These are phyloP conservation scores for Cactoblastis cactorum DNA, from an alignment of 2,888 invertebrate species.

Conservation along the genomic window DNA sequence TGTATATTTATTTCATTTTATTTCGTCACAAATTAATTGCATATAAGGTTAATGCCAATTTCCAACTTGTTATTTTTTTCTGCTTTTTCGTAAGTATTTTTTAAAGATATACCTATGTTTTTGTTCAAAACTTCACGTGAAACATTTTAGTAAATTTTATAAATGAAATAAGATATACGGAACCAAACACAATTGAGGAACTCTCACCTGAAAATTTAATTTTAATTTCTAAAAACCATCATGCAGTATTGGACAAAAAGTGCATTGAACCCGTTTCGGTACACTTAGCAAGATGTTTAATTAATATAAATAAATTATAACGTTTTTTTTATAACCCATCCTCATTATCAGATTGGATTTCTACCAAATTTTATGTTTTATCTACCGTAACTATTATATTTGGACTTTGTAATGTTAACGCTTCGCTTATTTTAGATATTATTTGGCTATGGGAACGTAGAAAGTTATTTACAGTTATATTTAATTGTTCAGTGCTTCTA, in stretches of 20 bases:
- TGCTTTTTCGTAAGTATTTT: too few species aligned
- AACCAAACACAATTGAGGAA: not conserved
- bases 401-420: constrained; percentile 42
- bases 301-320: constrained; percentile 67
- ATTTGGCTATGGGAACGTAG: constrained; percentile 17
- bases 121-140: too few species aligned
- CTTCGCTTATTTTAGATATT: constrained; percentile 36
- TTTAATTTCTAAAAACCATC: constrained; percentile 23
- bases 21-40: too few species aligned
- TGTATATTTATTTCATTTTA: too few species aligned
- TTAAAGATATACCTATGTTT: too few species aligned
- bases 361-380: constrained; percentile 53
- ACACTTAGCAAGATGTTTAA: constrained; percentile 65
- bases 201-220: constrained; percentile 9
- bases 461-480: constrained; percentile 6
- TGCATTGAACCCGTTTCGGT: constrained; percentile 65
- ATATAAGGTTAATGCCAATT: too few species aligned
- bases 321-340: constrained; percentile 49
- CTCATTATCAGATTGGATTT: constrained; percentile 55
- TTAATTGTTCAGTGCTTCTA: not conserved
- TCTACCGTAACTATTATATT: constrained; percentile 59
- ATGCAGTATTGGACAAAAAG: constrained; percentile 40
- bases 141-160: too few species aligned
- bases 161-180: constrained; percentile 8
- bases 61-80: too few species aligned